Evolutionary conservation across 2,888 invertebrate genomes (phyloP), one percentile per base, ranked within the genome.

Genomic region (Microctonus brassicae): DNA sequence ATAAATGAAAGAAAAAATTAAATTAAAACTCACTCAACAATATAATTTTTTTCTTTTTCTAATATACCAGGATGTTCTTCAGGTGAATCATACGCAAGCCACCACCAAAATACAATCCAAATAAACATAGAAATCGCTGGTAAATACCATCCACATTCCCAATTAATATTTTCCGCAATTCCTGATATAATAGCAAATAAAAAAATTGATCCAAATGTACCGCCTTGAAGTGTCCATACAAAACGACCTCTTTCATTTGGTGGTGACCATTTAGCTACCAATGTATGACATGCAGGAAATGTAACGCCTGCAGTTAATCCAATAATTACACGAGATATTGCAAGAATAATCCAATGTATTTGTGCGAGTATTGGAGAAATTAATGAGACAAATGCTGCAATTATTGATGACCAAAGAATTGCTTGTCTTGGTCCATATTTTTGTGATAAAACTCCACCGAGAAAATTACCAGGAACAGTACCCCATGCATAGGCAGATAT

Each of bases 191-290:
- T 83, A 0, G 93, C 92, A 90, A 92, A 93, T 0, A 93, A 92
- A 1, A 93, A 87, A 1, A 93, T 91, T 0, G 93, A 93, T 2
- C 92, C 94, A 67, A 94, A 89, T 0, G 93, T 93, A 5, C 94
- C 94, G 11, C 94, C 94, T 90, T 93, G 91, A 79, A 94, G 88
- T 0, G 93, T 91, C 78, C 92, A 92, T 0, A 94, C 89, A 81
- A 94, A 94, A 81, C 93, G 92, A 9, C 93, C 92, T 82, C 92
- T 93, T 82, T 94, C 94, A n/a, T 90, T 89, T 1, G 94, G 93
- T 0, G 94, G 94, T 0, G 93, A 90, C 94, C 94, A 94, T 79
- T 91, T 90, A 0, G 94, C 93, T 4, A 94, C 91, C 71, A 94
- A 82, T 3, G 90, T 90, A 76, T 93, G 93, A 10, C 91, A 88